phyloP scores from a whole-genome alignment of 2,888 invertebrate species.

The Caenorhabditis sinica region DNA sequence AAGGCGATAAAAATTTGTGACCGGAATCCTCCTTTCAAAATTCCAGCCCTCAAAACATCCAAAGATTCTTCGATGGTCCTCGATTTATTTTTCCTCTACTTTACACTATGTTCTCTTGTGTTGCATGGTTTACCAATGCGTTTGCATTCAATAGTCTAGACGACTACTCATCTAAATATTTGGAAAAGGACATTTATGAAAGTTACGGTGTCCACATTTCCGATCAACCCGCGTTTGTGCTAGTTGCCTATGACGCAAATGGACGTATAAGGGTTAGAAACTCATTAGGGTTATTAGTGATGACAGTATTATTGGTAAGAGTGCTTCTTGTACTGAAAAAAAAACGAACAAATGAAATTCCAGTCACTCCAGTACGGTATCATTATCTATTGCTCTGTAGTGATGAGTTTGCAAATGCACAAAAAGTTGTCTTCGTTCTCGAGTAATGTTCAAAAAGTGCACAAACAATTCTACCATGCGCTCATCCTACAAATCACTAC shows the following conservation, averaged over 20 bases:
- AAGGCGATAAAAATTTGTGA: no score
- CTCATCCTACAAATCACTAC: constrained; percentile 7
- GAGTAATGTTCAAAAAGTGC: background rate
- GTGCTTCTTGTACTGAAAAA: background rate
- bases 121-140: background rate
- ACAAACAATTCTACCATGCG: background rate
- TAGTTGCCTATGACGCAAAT: constrained; percentile 1
- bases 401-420: constrained; percentile 12
- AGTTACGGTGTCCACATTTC: background rate
- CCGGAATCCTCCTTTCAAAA: background rate
- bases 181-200: constrained; percentile 1
- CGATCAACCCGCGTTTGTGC: background rate
- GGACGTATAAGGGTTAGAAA: background rate
- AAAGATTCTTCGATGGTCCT: constrained; percentile 6
- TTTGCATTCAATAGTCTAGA: background rate
- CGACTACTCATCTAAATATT: background rate
- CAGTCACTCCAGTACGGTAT: background rate
- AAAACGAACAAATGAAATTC: background rate
- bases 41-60: background rate
- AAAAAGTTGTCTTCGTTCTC: background rate
- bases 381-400: constrained; percentile 2
- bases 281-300: background rate
- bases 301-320: background rate
- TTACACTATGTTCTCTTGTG: background rate
- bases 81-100: background rate